Evolutionary conservation across 1,140 invertebrate species (phyloP).

Genomic region (Drosophila sechellia): DNA sequence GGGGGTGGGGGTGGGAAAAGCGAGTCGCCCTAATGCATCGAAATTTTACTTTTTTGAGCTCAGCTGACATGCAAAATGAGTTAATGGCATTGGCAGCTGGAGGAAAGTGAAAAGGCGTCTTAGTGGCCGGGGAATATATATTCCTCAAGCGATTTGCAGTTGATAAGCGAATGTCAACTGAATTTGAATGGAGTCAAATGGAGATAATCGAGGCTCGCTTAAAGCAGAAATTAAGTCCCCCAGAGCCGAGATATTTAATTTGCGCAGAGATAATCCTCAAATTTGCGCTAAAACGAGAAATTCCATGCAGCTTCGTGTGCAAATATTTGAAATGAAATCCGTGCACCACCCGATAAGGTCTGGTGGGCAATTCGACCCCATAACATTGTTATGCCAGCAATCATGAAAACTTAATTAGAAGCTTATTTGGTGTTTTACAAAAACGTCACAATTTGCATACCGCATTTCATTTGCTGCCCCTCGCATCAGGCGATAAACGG

Average conservation of each 20-base stretch:
- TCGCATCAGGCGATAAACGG: conserved; percentile 61
- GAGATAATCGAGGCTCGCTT: conserved; percentile 5
- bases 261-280: conserved; percentile 7
- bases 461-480: conserved; percentile 74
- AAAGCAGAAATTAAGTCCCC: conserved; percentile 2
- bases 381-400: conserved; percentile 57
- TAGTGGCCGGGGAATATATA: conserved; percentile 6
- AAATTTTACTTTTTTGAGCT: conserved; percentile 50
- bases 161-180: conserved; percentile 31
- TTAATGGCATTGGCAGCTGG: conserved; percentile 53
- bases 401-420: conserved; percentile 81
- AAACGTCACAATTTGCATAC: conserved; percentile 76
- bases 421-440: conserved; percentile 63
- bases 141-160: conserved; percentile 42
- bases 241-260: conserved; percentile 23
- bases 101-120: conserved; percentile 35
- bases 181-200: conserved; percentile 2
- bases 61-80: conserved; percentile 58
- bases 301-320: conserved; percentile 7
- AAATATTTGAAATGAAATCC: conserved; percentile 55
- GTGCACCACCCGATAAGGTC: conserved; percentile 41
- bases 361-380: conserved; percentile 13
- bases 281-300: conserved; percentile 9
- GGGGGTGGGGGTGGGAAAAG: conserved; percentile 8
- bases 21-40: conserved; percentile 47